phyloP scores from a whole-genome alignment of 2,888 invertebrate species.

The Agelastica alni region DNA sequence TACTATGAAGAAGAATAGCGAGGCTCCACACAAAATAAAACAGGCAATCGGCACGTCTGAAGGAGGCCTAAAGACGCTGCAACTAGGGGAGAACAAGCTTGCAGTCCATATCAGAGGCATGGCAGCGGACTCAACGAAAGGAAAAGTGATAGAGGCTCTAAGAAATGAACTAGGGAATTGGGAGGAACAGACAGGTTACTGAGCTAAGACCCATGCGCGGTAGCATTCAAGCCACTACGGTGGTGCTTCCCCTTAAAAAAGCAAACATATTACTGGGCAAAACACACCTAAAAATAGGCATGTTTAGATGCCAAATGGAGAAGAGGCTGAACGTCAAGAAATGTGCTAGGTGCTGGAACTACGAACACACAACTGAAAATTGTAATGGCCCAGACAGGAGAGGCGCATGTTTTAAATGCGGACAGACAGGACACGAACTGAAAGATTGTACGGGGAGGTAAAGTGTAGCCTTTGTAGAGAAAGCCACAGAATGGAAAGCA shows the following conservation, averaged over 20 bases:
- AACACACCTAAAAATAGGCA: neutral
- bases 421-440: neutral
- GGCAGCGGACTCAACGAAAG: neutral
- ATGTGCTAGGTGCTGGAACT: constrained; percentile 11
- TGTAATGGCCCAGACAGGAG: constrained; percentile 14
- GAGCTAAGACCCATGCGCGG: neutral
- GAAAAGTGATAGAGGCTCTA: neutral
- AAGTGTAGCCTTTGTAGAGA: too few species aligned
- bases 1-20: too few species aligned
- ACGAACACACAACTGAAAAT: neutral
- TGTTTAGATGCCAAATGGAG: neutral
- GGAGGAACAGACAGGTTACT: neutral
- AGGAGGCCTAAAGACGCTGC: too few species aligned
- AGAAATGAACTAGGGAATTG: neutral
- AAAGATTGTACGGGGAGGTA: too few species aligned
- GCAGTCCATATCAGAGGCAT: neutral
- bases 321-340: neutral
- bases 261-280: neutral
- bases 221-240: neutral
- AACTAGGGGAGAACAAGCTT: neutral
- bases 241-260: neutral
- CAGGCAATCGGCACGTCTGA: neutral
- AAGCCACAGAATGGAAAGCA: too few species aligned
- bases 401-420: constrained; percentile 7
- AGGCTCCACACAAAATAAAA: too few species aligned